Conservation (phyloP, 2,888 invertebrate genomes). For the Eilema depressum region DNA sequence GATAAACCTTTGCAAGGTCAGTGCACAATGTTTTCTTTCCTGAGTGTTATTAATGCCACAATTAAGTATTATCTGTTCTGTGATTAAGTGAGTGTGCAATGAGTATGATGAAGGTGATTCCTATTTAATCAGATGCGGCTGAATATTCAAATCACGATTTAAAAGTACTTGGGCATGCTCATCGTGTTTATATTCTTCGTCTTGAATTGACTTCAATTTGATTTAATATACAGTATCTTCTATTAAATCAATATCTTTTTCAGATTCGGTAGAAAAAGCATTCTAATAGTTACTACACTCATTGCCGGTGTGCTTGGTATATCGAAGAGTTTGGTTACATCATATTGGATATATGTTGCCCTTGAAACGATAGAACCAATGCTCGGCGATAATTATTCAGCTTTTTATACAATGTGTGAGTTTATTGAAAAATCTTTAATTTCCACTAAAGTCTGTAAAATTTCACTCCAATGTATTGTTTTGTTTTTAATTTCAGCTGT, state of each 20-base stretch:
- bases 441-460: background rate
- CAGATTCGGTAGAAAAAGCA: conserved; percentile 40
- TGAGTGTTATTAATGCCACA: background rate
- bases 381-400: conserved; percentile 59
- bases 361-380: conserved; percentile 57
- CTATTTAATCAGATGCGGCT: background rate
- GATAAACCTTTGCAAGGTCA: background rate
- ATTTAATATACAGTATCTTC: background rate
- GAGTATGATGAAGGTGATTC: background rate
- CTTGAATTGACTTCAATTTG: background rate
- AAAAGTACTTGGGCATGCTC: background rate
- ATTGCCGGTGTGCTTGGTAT: conserved; percentile 33
- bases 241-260: conserved; percentile 5
- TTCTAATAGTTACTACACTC: conserved; percentile 30
- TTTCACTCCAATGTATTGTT: background rate
- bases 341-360: conserved; percentile 38
- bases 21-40: background rate
- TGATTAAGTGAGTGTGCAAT: background rate
- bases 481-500: conserved; percentile 62
- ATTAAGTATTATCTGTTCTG: too few relatives aligned
- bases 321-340: conserved; percentile 33
- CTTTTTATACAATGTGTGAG: too few relatives aligned
- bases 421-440: background rate
- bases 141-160: background rate
- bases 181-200: background rate